A percentile compares a stretch with the other conserved stretches of the same genome.
These are phyloP conservation scores for Zoanthus sociatus DNA, from an alignment of 92 coral and sea anemone genomes.

Conservation along the genomic window DNA sequence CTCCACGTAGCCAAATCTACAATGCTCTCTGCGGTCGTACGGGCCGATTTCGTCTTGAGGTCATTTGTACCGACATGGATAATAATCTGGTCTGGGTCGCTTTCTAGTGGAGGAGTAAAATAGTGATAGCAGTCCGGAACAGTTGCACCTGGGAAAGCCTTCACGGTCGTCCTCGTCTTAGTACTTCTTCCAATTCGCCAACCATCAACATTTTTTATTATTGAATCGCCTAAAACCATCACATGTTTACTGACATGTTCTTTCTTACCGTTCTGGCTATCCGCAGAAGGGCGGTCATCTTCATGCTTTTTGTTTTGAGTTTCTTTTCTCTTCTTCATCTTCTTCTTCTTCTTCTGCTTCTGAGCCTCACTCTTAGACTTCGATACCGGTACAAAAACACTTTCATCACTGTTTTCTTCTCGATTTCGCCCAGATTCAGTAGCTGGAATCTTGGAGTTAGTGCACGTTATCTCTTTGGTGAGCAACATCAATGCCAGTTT, in stretches of 20 bases:
- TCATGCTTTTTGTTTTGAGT: no score
- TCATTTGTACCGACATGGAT: background rate
- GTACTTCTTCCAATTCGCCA: background rate
- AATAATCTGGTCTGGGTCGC: background rate
- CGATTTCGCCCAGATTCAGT: background rate
- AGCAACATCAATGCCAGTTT: conserved; percentile 28
- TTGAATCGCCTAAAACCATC: background rate
- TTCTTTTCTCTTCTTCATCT: background rate
- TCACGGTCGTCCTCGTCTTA: background rate
- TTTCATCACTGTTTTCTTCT: background rate
- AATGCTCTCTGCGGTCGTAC: background rate
- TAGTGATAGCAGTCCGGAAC: background rate
- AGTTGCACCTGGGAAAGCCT: conserved; percentile 8
- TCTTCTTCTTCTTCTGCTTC: background rate
- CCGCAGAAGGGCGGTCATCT: no score
- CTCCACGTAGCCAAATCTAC: conserved; percentile 14
- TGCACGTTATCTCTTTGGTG: background rate
- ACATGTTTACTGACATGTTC: background rate
- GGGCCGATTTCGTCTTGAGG: background rate
- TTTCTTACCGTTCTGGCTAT: background rate
- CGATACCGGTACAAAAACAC: background rate
- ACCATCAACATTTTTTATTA: background rate
- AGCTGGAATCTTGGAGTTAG: background rate
- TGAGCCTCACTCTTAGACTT: background rate
- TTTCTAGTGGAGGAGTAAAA: background rate